Evolutionary conservation across 2,797 vertebrate species (phyloP).

Genomic region (Pseudomugil gertrudae): DNA sequence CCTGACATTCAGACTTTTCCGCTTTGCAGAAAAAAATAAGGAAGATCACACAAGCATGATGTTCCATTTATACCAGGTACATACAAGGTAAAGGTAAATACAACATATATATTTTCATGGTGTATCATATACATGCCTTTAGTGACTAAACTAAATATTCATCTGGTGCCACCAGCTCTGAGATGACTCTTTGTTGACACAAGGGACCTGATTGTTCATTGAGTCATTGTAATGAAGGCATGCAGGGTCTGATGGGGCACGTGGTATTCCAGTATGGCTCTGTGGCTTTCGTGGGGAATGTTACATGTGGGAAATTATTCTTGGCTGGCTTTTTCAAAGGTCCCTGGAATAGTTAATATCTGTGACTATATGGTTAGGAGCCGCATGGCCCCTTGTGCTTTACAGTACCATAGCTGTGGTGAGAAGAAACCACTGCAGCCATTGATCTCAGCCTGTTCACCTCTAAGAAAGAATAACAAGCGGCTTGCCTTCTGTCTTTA

Average conservation of each 20-base stretch:
- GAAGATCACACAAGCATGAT: background rate
- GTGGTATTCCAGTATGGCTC: conserved; percentile 56
- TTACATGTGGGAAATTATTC: conserved; percentile 87
- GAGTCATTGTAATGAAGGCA: conserved; percentile 38
- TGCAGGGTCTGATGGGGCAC: conserved; percentile 49
- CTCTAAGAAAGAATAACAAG: conserved; percentile 85
- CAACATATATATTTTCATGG: background rate
- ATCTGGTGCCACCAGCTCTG: conserved; percentile 15
- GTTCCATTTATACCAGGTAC: background rate
- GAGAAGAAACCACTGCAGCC: conserved; percentile 71
- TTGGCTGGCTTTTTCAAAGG: conserved; percentile 81
- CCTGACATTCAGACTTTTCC: background rate
- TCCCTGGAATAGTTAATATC: conserved; percentile 77
- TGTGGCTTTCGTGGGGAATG: conserved; percentile 81
- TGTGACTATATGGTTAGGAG: conserved; percentile 71
- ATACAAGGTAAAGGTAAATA: no score
- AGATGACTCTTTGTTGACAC: conserved; percentile 27
- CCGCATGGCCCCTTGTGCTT: conserved; percentile 69
- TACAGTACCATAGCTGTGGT: conserved; percentile 80
- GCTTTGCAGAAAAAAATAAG: background rate
- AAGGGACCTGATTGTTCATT: conserved; percentile 40
- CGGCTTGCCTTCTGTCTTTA: conserved; percentile 81
- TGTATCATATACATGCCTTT: background rate
- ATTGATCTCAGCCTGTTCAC: conserved; percentile 85
- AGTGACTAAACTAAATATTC: conserved; percentile 15